These are phyloP conservation scores for Eubasilissa regina DNA, from an alignment of 1,140 invertebrate genomes.

Conservation along the genomic window DNA sequence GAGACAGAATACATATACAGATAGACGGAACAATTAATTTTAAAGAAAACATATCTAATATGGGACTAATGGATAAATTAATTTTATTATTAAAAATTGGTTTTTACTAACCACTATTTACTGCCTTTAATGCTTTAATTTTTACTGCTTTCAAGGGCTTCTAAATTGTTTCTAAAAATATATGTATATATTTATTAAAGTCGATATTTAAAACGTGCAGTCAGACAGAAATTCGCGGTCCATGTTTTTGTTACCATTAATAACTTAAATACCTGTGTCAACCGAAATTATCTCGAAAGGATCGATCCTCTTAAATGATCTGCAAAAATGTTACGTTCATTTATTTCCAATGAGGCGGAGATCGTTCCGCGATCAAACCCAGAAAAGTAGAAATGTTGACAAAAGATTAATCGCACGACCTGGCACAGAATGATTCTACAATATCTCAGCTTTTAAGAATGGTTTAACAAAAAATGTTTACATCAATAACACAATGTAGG, in stretches of 20 bases:
- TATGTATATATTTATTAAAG: no score
- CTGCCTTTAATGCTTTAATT: no score
- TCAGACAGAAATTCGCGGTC: constrained; percentile 3
- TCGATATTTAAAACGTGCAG: background rate
- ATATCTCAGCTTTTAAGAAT: constrained; percentile 47
- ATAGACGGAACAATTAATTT: no score
- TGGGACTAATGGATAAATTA: no score
- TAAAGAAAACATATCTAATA: no score
- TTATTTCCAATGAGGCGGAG: constrained; percentile 1
- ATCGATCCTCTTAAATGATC: constrained; percentile 36
- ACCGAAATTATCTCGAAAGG: background rate
- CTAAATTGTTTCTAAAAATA: no score
- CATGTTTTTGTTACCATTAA: constrained; percentile 24
- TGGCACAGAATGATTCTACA: constrained; percentile 40
- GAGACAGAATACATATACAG: no score
- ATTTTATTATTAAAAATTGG: no score
- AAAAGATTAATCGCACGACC: constrained; percentile 45
- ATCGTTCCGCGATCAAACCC: constrained; percentile 7
- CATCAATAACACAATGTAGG: constrained; percentile 45
- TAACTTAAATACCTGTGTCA: constrained; percentile 37
- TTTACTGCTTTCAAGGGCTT: no score
- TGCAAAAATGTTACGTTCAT: constrained; percentile 6
- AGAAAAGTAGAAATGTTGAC: constrained; percentile 37
- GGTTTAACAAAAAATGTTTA: constrained; percentile 51
- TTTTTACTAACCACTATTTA: no score